phyloP scores from a whole-genome alignment of 2,888 invertebrate genomes.

The Deroplatys truncata region DNA sequence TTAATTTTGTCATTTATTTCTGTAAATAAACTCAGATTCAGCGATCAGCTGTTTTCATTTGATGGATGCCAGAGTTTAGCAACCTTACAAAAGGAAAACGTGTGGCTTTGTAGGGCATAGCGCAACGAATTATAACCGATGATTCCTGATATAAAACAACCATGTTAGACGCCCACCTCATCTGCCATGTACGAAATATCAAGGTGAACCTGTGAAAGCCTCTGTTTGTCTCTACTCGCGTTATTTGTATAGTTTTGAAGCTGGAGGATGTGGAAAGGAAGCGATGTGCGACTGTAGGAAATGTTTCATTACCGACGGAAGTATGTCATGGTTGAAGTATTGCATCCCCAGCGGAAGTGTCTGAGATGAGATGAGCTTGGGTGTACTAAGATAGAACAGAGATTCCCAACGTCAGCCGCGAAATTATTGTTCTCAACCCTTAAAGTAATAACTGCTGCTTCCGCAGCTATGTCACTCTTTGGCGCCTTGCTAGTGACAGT shows the following conservation, averaged over 20 bases:
- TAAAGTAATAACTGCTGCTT: neutral
- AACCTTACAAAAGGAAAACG: neutral
- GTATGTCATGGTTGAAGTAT: neutral
- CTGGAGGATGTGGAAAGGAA: neutral
- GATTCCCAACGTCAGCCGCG: neutral
- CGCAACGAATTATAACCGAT: neutral
- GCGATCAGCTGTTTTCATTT: too few species aligned
- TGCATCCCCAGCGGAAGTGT: neutral
- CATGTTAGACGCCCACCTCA: neutral
- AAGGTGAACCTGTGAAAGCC: neutral
- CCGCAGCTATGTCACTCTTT: neutral
- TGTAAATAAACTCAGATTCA: too few species aligned
- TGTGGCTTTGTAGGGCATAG: neutral
- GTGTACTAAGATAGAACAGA: neutral
- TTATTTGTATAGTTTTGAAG: neutral
- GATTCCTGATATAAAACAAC: neutral
- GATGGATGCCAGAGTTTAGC: too few species aligned
- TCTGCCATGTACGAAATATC: neutral
- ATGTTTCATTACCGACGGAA: neutral
- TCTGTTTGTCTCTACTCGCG: neutral
- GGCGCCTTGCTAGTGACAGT: too few species aligned
- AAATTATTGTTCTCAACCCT: neutral
- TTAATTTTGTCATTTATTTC: too few species aligned
- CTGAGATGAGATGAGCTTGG: neutral
- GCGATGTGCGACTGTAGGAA: neutral